Conservation (phyloP, 2,888 invertebrate genomes). For the Mystacides longicornis region DNA sequence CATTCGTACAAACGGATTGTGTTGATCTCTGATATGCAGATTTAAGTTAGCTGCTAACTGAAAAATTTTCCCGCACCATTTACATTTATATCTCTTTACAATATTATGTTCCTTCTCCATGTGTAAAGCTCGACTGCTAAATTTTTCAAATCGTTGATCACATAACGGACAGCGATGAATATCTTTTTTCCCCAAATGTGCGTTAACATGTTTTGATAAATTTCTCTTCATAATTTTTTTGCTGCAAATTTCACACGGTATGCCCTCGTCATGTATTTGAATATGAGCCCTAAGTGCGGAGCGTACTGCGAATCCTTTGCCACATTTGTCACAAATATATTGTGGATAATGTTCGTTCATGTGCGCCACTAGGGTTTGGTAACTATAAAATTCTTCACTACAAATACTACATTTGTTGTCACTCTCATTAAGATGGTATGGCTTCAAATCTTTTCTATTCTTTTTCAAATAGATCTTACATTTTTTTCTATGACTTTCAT, state of each 20-base stretch:
- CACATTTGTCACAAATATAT: constrained; percentile 5
- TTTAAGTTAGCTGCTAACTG: neutral
- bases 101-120: constrained; percentile 7
- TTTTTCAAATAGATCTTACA: constrained; percentile 4
- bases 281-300: neutral
- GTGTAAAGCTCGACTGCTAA: neutral
- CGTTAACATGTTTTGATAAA: neutral
- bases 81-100: neutral
- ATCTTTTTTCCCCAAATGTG: constrained; percentile 2
- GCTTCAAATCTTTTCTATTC: neutral
- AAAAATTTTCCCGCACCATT: constrained; percentile 4
- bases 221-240: constrained; percentile 3
- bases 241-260: constrained; percentile 3
- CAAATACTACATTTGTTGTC: constrained; percentile 5
- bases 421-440: neutral
- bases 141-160: neutral
- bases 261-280: neutral
- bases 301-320: constrained; percentile 1
- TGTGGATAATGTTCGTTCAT: constrained; percentile 6
- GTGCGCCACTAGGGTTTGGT: constrained; percentile 1
- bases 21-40: neutral
- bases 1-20: neutral
- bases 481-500: neutral
- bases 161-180: neutral
- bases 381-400: constrained; percentile 2